A percentile compares a stretch with the other conserved stretches of the same genome.
Evolutionary conservation across 2,888 invertebrate genomes (phyloP).

Genomic region (Sepioteuthis lessoniana): DNA sequence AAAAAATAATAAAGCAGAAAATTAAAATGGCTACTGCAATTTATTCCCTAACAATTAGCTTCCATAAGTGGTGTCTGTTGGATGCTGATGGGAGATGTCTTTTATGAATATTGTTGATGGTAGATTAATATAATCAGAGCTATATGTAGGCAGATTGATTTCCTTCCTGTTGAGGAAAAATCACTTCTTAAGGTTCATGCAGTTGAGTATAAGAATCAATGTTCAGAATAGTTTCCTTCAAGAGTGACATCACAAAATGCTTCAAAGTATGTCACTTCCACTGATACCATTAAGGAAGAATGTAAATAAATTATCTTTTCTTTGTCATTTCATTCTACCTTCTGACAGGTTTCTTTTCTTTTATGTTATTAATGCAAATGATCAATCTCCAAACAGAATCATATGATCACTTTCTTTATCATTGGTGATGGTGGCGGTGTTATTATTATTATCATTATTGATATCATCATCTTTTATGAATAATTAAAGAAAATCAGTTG

Average conservation of each 20-base stretch:
- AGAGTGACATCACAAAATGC: neutral
- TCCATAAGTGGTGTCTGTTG: neutral
- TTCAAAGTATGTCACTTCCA: conserved; percentile 33
- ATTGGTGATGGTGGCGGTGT: no score
- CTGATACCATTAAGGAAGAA: neutral
- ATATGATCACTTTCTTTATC: conserved; percentile 8
- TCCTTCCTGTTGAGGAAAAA: neutral
- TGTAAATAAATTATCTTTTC: conserved; percentile 21
- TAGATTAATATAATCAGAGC: neutral
- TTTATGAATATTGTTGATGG: neutral
- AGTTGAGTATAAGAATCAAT: neutral
- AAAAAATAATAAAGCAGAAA: neutral
- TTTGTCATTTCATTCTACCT: neutral
- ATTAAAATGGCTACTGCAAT: conserved; percentile 23
- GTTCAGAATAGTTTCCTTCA: neutral
- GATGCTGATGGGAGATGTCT: conserved; percentile 14
- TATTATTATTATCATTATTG: neutral
- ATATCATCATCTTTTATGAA: neutral
- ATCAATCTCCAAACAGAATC: conserved; percentile 14
- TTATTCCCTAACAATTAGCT: neutral
- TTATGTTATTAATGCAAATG: neutral
- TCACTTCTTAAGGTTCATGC: neutral
- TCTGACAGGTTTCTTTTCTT: conserved; percentile 24
- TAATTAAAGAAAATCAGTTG: neutral
- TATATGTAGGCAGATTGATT: conserved; percentile 33